Evolutionary conservation across 92 coral and sea anemone species (phyloP), one percentile per base, ranked within the genome.

Genomic region (Palythoa grandiflora): DNA sequence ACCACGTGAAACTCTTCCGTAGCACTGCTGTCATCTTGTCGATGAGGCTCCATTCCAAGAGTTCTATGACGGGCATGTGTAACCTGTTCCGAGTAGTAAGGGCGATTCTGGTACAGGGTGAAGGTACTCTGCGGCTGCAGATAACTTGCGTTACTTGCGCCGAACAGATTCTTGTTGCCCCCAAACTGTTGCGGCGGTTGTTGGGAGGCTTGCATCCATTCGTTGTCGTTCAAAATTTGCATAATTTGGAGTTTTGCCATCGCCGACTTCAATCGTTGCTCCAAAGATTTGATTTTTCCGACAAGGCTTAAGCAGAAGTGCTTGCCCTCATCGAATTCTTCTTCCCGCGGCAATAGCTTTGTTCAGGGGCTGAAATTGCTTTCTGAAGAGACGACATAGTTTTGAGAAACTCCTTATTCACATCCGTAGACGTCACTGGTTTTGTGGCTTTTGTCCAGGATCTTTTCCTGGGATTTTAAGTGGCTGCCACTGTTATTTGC

Each of bases 181-280:
- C 73, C 84, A 38, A 79, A 59, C 84, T 79, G 84, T 44, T 79
- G 73, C 59, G 84, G 72, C 59, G 68, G 63, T 74, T 86, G 89
- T 44, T 86, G 89, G 19, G 81, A 73, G 38, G 83, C 73, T 78
- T 63, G 75, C 83, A 86, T 76, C 77, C 87, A 78, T 54, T 88
- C 90, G 11, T 79, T 39, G 59, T 78, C 73, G 81, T 79, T 88
- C 72, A 88, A 16, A 9, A 88, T 48, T 15, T 88, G 50, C 90
- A 88, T 78, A 5, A 80, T 71, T 80, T 80, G 87, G 16, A 88
- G 60, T 80, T 87, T 79, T 17, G 87, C 90, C 86, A 78, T 79
- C 5, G n/a, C n/a, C n/a, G 87, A 68, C 44, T 78, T 80, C 20
- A 21, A 80, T 60, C 71, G 73, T 37, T 80, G 79, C 86, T 70